Base-by-base conservation (phyloP, 1,140 invertebrate species). In the Geopemphigus sp. region DNA sequence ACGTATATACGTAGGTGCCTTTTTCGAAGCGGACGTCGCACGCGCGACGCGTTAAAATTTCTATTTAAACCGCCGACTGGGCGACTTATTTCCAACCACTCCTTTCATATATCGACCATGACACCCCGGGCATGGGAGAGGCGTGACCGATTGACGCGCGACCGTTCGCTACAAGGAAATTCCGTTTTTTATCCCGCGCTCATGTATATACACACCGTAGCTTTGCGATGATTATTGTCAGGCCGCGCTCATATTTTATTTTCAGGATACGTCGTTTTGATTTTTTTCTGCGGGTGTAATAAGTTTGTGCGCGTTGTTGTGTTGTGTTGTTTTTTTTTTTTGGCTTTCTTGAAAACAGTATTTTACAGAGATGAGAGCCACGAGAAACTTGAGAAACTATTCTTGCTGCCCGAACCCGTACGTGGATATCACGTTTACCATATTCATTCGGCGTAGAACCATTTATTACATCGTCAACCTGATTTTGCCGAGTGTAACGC, bases 391-490 rank as follows among this genome's bases (percentile, higher is more conserved):
- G 66, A 85, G 85, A 80, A 85, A 83, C 81, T 89, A 89, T 73
- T 64, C 82, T 66, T 90, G 89, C 84, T 90, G 89, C 83, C 87
- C 86, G 53, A 86, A 88, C 83, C 85, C 87, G 83, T 91, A 92
- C 84, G 86, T 90, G 59, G 91, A 92, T 84, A 87, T 91, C 17
- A 91, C 90, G n/a, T 92, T 89, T 84, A 87, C 86, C 76, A 87
- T 92, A 73, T 87, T 88, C 83, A 89, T 92, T 83, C 85, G 90
- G 73, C 85, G 91, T 47, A 84, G 90, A 81, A 91, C 90, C 12
- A 85, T 92, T 22, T 92, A 91, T 86, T 92, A 92, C 85, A 88
- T 89, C 73, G 90, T 92, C 85, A 92, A 92, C 86, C 86, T 92
- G 81, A 91, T 92, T 82, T 88, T 91, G 80, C 91, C 91, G 19